Conservation (phyloP, 2,797 vertebrate genomes). For the Pogonophryne albipinna region DNA sequence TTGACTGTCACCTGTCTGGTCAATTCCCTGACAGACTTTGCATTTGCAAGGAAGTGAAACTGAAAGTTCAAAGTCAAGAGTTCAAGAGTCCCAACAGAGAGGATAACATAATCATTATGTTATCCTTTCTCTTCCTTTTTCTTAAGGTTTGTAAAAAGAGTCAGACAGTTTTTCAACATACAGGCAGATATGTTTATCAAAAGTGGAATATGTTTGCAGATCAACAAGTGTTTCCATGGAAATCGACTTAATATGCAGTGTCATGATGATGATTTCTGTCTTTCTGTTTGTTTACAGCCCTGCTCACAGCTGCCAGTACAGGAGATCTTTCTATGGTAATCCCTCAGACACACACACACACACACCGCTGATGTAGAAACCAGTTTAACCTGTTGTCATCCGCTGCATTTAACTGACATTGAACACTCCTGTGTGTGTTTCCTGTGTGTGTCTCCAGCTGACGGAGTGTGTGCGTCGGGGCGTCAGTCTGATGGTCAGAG, state of each 20-base stretch:
- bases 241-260: no score
- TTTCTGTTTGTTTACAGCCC: constrained; percentile 64
- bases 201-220: constrained; percentile 3
- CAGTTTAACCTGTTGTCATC: not conserved
- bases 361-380: not conserved
- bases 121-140: not conserved
- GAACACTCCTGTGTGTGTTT: no score
- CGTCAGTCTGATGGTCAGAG: constrained; percentile 91
- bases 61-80: not conserved
- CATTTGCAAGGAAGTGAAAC: constrained; percentile 16
- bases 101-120: no score
- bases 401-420: not conserved
- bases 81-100: not conserved
- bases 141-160: no score
- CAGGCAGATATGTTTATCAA: not conserved
- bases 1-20: rapidly evolving
- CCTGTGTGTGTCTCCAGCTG: constrained; percentile 79
- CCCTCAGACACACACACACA: not conserved
- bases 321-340: constrained; percentile 77
- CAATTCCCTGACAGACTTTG: not conserved
- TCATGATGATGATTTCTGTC: not conserved
- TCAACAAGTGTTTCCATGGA: not conserved
- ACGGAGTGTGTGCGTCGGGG: constrained; percentile 90
- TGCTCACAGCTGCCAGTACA: constrained; percentile 81
- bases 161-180: not conserved